A percentile compares a stretch with the other conserved stretches of the same genome.
Evolutionary conservation across 2,113 vertebrate species (phyloP).

Genomic region (Eira barbara): DNA sequence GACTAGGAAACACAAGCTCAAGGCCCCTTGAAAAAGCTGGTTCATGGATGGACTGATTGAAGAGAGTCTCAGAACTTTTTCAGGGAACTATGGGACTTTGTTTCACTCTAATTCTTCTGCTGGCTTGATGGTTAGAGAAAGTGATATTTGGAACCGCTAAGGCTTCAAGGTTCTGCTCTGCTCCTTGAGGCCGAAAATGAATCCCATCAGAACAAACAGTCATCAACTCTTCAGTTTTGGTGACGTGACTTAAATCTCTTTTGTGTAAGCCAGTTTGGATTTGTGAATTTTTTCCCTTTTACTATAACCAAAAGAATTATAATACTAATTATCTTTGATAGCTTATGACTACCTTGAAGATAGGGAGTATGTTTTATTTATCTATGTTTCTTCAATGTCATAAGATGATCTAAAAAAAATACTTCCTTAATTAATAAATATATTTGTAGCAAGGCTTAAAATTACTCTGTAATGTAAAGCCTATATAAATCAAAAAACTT

Average conservation of each 20-base stretch:
- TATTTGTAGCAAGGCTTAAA: not conserved
- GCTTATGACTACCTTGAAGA: not conserved
- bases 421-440: not conserved
- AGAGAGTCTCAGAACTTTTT: not conserved
- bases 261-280: not conserved
- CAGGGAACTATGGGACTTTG: not conserved
- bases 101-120: not conserved
- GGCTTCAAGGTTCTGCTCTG: not conserved
- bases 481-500: slow-evolving; percentile 9
- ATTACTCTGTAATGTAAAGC: not conserved
- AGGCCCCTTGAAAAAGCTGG: not conserved
- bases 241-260: not conserved
- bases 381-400: not conserved
- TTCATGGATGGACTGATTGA: not conserved
- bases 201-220: not conserved
- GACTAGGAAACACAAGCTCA: not conserved
- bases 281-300: not conserved
- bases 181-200: not conserved
- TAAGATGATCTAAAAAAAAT: not conserved
- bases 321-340: not conserved
- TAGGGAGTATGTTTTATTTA: not conserved
- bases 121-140: not conserved
- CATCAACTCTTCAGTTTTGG: not conserved
- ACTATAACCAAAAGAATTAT: not conserved
- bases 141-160: not conserved